Base-by-base conservation (phyloP, 2,113 vertebrate species). In the Herpetotheres cachinnans region DNA sequence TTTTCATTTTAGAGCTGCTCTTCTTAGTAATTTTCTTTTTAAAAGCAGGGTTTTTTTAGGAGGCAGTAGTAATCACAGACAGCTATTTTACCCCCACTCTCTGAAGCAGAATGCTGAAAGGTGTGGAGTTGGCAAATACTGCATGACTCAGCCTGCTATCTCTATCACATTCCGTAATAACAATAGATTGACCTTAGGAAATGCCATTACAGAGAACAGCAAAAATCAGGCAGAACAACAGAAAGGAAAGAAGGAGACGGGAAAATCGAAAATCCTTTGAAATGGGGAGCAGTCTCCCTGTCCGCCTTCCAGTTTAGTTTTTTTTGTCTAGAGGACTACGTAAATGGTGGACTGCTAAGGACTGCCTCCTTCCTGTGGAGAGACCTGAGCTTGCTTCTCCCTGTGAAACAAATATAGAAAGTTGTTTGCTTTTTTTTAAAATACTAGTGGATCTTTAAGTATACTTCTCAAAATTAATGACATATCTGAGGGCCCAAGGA, bases 51-150 rank as follows among this genome's bases (percentile, higher is more conserved):
- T 72, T 62, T 63, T n/a, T 42, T 89, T 82, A 65, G 40, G 63
- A 76, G 82, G 50, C 19, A 81, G 56, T 29, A 71, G 29, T 52
- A 89, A 80, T n/a, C 25, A 86, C 22, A 42, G 70, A 25, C 4
- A 73, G 29, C 67, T 66, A 22, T 86, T 94, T 91, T 65, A 91
- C 69, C n/a, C 89, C 30, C 32, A 16, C 11, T 66, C 14, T 83
- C 22, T 26, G 61, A 46, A 46, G 42, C 34, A 95, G 71, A 59
- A 55, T 24, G 32, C 59, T 95, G 88, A 84, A 96, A 97, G 93
- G 77, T 97, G 91, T 95, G 94, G 88, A 95, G 59, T 13, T 93
- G 93, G 89, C 85, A 97, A 97, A 94, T 74, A 90, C 3, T 30
- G 58, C 36, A 36, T 96, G 96, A 93, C 71, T 95, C 91, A 93